phyloP scores from a whole-genome alignment of 2,797 vertebrate genomes.

The Bovichtus diacanthus region DNA sequence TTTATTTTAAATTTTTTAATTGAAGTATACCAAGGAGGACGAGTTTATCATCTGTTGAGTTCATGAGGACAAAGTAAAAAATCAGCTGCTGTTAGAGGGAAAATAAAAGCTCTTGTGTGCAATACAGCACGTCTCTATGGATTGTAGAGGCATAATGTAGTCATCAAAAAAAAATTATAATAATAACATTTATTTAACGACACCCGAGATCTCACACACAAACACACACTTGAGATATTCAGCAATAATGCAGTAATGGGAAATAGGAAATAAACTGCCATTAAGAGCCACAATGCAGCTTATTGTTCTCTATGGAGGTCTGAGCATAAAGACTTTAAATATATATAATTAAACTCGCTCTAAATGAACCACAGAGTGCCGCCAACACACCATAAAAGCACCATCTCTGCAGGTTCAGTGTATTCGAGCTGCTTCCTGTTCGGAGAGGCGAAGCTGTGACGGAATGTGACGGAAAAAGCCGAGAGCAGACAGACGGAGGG shows the following conservation, averaged over 20 bases:
- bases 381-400: background rate
- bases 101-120: background rate
- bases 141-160: background rate
- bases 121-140: background rate
- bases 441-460: constrained; percentile 18
- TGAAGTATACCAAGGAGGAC: too few relatives aligned
- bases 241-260: background rate
- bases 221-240: background rate
- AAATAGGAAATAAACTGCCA: background rate
- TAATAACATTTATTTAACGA: constrained; percentile 1
- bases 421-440: background rate
- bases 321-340: background rate
- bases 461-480: constrained; percentile 65
- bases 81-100: constrained; percentile 11
- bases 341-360: background rate
- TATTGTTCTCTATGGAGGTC: background rate
- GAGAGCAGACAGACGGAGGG: too few relatives aligned
- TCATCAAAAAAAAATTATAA: background rate
- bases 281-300: background rate
- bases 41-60: background rate
- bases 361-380: background rate
- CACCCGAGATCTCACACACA: background rate
- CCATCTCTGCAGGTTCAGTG: fast-evolving
- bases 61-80: background rate
- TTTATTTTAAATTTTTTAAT: background rate